These are phyloP conservation scores for Nemotelus pantherinus DNA, from an alignment of 2,888 invertebrate genomes.

Conservation along the genomic window DNA sequence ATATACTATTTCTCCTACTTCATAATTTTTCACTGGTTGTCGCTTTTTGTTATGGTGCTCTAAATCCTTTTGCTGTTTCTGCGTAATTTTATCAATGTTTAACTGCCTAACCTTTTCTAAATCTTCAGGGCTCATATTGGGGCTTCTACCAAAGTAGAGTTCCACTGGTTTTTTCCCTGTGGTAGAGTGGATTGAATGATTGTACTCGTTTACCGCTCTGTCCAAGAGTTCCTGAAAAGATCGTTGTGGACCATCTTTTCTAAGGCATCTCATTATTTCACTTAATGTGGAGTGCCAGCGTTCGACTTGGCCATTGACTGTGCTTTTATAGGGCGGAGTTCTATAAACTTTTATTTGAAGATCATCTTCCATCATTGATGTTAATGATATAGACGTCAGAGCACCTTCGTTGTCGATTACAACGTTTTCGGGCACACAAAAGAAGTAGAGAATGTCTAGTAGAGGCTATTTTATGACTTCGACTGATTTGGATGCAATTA, in stretches of 20 bases:
- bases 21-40: neutral
- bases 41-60: conserved; percentile 33
- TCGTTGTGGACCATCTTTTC: no score
- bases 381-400: no score
- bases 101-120: neutral
- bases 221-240: no score
- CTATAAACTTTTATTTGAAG: no score
- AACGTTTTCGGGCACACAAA: conserved; percentile 33
- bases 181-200: no score
- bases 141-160: no score
- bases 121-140: no score
- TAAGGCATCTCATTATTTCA: conserved; percentile 8
- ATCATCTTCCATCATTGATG: no score
- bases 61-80: conserved; percentile 40
- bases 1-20: no score
- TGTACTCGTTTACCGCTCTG: no score
- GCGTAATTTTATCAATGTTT: conserved; percentile 36
- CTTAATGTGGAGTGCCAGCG: conserved; percentile 38
- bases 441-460: conserved; percentile 38
- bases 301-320: conserved; percentile 39
- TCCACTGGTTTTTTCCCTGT: no score
- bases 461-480: conserved; percentile 39
- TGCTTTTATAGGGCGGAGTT: no score
- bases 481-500: conserved; percentile 35
- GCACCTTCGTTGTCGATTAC: conserved; percentile 6